phyloP scores from a whole-genome alignment of 2,797 vertebrate species.

The Gila robusta region DNA sequence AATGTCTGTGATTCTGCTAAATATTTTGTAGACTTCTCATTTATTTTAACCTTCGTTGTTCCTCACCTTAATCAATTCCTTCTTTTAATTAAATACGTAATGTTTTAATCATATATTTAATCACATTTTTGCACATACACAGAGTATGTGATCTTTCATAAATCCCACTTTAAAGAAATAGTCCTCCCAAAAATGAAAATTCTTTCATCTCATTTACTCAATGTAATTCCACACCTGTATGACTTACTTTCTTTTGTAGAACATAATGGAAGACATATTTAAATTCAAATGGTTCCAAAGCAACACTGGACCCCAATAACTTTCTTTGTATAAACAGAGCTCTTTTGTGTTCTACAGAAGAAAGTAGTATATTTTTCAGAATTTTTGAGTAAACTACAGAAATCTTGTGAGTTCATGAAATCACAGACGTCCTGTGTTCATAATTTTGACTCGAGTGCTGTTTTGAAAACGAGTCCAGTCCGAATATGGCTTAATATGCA shows the following conservation, averaged over 20 bases:
- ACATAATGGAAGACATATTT: background rate
- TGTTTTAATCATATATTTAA: background rate
- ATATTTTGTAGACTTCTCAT: background rate
- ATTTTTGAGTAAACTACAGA: background rate
- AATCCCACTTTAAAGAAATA: background rate
- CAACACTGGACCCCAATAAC: background rate
- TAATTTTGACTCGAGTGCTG: background rate
- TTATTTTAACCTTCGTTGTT: background rate
- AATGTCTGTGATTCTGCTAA: background rate
- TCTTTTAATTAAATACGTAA: background rate
- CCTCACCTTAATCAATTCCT: background rate
- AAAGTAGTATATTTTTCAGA: background rate
- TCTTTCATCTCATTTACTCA: background rate
- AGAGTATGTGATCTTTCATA: background rate
- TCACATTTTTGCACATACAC: background rate
- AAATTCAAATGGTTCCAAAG: background rate
- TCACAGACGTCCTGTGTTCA: background rate
- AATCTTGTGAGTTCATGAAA: background rate
- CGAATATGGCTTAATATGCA: background rate
- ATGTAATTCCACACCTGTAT: background rate
- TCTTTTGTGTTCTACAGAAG: background rate
- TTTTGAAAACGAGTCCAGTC: background rate
- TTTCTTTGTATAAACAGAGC: background rate
- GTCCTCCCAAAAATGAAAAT: background rate
- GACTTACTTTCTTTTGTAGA: background rate